Percentiles rank a stretch among this genome's conserved stretches.
These are phyloP conservation scores for Ichneumon xanthorius DNA, from an alignment of 2,888 invertebrate species.

Conservation along the genomic window DNA sequence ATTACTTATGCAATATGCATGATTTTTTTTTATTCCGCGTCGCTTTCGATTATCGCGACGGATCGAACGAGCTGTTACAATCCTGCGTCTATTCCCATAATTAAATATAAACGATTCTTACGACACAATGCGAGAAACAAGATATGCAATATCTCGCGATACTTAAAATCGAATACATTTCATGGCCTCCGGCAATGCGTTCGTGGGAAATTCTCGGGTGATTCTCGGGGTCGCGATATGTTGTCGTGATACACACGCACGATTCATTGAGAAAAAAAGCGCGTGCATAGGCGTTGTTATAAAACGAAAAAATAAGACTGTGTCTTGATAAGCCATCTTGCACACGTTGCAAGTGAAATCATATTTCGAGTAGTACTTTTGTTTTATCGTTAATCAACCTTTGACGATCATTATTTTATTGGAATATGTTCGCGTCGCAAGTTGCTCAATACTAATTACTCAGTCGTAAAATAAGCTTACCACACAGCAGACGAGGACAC, in stretches of 20 bases:
- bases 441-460: constrained; percentile 23
- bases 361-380: neutral
- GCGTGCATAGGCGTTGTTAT: neutral
- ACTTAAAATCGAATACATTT: constrained; percentile 55
- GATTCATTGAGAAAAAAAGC: neutral
- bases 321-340: neutral
- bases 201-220: constrained; percentile 3
- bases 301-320: neutral
- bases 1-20: constrained; percentile 26
- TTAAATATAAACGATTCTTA: constrained; percentile 44
- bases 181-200: constrained; percentile 37
- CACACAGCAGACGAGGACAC: no score
- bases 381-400: constrained; percentile 17
- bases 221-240: constrained; percentile 28
- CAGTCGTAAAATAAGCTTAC: neutral
- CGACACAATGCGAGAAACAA: constrained; percentile 48
- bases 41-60: neutral
- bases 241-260: constrained; percentile 14
- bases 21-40: neutral
- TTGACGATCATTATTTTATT: constrained; percentile 40
- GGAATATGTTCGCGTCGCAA: neutral
- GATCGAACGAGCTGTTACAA: constrained; percentile 14
- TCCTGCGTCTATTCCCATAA: constrained; percentile 45
- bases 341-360: constrained; percentile 1
- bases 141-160: constrained; percentile 33